Conservation (phyloP, 2,797 vertebrate genomes). For the Oryzias dopingdopingensis region DNA sequence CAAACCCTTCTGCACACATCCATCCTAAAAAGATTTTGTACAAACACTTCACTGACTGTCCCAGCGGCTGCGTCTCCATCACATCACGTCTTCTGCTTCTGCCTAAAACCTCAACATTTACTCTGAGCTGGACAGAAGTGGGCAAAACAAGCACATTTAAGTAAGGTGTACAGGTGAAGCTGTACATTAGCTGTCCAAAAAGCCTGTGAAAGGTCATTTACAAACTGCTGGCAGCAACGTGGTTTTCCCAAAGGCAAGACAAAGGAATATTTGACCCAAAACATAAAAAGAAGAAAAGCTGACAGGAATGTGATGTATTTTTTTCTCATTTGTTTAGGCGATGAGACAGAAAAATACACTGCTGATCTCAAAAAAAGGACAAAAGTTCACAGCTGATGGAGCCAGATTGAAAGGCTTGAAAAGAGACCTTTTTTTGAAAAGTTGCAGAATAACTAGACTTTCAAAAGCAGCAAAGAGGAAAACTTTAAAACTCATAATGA, state of each 20-base stretch:
- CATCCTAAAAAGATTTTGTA: conserved; percentile 50
- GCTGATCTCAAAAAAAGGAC: background rate
- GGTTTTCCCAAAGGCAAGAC: background rate
- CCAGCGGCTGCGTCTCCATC: too few species aligned
- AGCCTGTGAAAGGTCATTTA: conserved; percentile 9
- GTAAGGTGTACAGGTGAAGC: too few species aligned
- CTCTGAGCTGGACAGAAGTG: too few species aligned
- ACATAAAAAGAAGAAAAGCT: background rate
- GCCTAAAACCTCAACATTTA: too few species aligned
- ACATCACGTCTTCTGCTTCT: too few species aligned
- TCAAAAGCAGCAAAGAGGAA: background rate
- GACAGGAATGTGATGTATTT: background rate
- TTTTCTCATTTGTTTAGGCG: background rate
- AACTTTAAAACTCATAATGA: background rate
- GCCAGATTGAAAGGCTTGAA: too few species aligned
- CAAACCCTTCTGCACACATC: conserved; percentile 67
- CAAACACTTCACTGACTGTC: conserved; percentile 38
- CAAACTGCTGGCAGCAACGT: background rate
- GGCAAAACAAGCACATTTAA: too few species aligned
- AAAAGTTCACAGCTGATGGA: background rate
- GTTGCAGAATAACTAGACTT: too few species aligned
- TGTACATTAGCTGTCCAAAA: conserved; percentile 2
- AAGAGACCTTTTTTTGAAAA: too few species aligned
- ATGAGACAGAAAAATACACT: background rate
- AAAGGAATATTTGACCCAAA: conserved; percentile 1